Base-by-base conservation (phyloP, 2,888 invertebrate genomes). In the Amphipyra tragopoginis region DNA sequence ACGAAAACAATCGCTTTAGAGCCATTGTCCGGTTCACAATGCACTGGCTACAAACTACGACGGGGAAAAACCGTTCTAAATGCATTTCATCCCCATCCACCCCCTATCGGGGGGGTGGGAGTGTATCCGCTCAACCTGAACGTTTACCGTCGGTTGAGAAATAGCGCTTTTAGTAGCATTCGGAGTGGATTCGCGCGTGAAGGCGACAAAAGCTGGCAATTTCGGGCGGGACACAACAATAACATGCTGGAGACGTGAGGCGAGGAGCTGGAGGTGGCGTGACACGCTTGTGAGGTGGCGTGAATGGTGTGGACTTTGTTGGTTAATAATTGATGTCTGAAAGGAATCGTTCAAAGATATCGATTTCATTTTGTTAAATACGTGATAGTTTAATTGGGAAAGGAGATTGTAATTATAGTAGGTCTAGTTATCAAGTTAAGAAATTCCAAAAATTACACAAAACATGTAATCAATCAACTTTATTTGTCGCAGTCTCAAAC, bases 121-220 rank as follows among this genome's bases (percentile, higher is more conserved):
- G 65, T 63, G 80, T 67, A 64, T 66, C 62, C 79, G 72, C 58
- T 79, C 70, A 75, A 67, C 72, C 77, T 59, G 67, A 77, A 73
- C 81, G 72, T 81, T 82, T 77, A 79, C 72, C 66, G 63, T 47
- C 77, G 75, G 72, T 78, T 78, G 80, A 82, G 83, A 82, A 82
- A 81, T 79, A 81, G 77, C 75, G 72, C 72, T 79, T 78, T 82
- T 72, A 77, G 68, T 65, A 70, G 75, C 65, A 78, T 78, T 83
- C 61, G 72, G 60, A 77, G 77, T 75, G 81, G 68, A 79, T 75
- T 81, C 78, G 72, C 77, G 72, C 66, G 82, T 73, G 70, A 72
- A 79, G 61, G 74, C 78, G 75, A 82, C 83, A 82, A 81, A 82
- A 79, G 81, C 77, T 78, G 72, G 81, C 83, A 79, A 82, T 82